Base-by-base conservation (phyloP, 2,113 vertebrate genomes). In the Micronycteris hirsuta region DNA sequence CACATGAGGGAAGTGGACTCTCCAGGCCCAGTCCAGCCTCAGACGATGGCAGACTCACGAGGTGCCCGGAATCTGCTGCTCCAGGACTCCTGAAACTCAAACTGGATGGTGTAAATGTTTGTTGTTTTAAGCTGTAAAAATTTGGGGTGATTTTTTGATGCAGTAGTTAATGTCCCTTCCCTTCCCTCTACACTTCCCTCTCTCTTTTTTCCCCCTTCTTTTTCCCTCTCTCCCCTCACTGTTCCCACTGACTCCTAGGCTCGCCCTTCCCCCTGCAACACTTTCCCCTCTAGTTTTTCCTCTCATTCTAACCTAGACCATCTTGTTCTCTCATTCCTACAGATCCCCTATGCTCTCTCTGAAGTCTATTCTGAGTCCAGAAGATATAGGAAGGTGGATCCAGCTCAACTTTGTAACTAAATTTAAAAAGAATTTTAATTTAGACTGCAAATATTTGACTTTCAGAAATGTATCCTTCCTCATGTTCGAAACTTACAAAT, bases 1-100 rank as follows among this genome's bases (percentile, higher is more conserved):
- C 19, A 65, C 0, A 3, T 0, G 22, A 56, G 28, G 5, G 36
- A n/a, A 52, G 58, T 2, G 3, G 6, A 6, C 2, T 4, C 52
- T 77, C 1, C 19, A 33, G 3, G 19, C 36, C 19, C 7, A 41
- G 7, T 7, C 28, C 26, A 49, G 49, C 26, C 63, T 87, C 78
- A 0, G 19, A 45, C 1, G 63, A 41, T 12, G 12, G 43, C 14
- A 71, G 16, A 71, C 13, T 63, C 38, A 1, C 0, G 33, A 26
- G 28, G 12, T 52, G 24, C 26, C 12, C 38, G 0, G 7, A 87
- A 15, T 9, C 10, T 26, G 19, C 19, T 16, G 6, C 9, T 38
- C 11, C 33, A n/a, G 17, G 11, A 17, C 3, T 86, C 81, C 28
- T 73, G n/a, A 14, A 65, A 28, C 33, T 28, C 5, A 8, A 16